Conservation (phyloP, 2,888 invertebrate species). For the Listrodromus nycthemerus region DNA sequence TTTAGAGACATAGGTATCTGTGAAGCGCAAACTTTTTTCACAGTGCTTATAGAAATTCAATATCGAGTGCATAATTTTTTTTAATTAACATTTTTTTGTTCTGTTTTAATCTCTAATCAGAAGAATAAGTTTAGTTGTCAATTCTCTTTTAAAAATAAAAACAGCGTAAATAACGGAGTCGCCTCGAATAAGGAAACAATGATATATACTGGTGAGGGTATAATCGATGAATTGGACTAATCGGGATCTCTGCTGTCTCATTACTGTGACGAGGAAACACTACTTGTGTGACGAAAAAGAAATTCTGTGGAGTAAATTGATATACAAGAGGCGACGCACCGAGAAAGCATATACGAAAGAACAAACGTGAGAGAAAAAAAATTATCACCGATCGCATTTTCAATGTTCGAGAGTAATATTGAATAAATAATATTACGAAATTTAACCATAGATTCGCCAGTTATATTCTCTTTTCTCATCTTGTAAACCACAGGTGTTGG, state of each 20-base stretch:
- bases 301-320: constrained; percentile 62
- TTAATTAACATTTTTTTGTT: constrained; percentile 22
- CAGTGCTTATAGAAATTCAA: constrained; percentile 55
- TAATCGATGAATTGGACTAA: constrained; percentile 52
- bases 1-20: constrained; percentile 64
- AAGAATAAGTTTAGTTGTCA: constrained; percentile 28
- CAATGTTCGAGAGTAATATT: constrained; percentile 73
- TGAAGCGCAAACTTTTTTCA: constrained; percentile 66
- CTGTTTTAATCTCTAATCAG: constrained; percentile 38
- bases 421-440: constrained; percentile 64
- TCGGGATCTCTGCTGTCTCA: constrained; percentile 61
- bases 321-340: constrained; percentile 67
- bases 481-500: constrained; percentile 30
- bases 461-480: constrained; percentile 66
- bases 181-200: constrained; percentile 44
- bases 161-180: constrained; percentile 46
- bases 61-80: constrained; percentile 57
- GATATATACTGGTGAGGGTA: constrained; percentile 55
- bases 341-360: constrained; percentile 17
- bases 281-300: constrained; percentile 57
- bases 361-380: constrained; percentile 19
- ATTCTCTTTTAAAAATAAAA: constrained; percentile 33
- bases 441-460: constrained; percentile 65
- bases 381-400: constrained; percentile 71
- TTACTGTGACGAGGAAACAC: constrained; percentile 62